Evolutionary conservation across 2,888 invertebrate species (phyloP).

Genomic region (Zaprionus obscuricornis): DNA sequence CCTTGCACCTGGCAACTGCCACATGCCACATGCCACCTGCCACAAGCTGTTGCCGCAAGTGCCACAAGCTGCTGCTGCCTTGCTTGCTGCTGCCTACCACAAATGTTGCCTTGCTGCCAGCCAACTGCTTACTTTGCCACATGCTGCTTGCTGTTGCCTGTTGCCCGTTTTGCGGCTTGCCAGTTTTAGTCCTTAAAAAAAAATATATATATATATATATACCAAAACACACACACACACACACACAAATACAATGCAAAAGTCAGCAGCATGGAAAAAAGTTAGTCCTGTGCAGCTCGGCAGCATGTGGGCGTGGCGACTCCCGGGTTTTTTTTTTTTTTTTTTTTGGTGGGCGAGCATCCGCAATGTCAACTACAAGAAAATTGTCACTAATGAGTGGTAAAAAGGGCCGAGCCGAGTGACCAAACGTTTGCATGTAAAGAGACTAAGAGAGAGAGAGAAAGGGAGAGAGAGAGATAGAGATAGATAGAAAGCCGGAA

Average conservation of each 20-base stretch:
- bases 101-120: too few relatives aligned
- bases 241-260: slow-evolving; percentile 12
- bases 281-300: slow-evolving; percentile 46
- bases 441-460: neutral
- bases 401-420: slow-evolving; percentile 62
- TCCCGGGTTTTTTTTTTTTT: neutral
- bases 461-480: neutral
- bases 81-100: too few relatives aligned
- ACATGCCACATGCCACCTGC: slow-evolving; percentile 1
- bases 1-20: slow-evolving; percentile 25
- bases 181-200: too few relatives aligned
- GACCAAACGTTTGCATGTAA: neutral
- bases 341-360: slow-evolving; percentile 40
- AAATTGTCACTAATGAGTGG: slow-evolving; percentile 79
- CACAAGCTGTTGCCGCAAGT: too few relatives aligned
- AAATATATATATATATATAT: neutral
- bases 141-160: neutral
- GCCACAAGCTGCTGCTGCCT: neutral
- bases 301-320: slow-evolving; percentile 42
- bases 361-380: slow-evolving; percentile 78
- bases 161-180: neutral
- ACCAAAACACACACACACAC: slow-evolving; percentile 4
- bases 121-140: too few relatives aligned
- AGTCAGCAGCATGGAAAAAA: slow-evolving; percentile 42
- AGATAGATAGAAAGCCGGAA: too few relatives aligned